phyloP scores from a whole-genome alignment of 2,113 vertebrate genomes.

The Cromileptes altivelis region DNA sequence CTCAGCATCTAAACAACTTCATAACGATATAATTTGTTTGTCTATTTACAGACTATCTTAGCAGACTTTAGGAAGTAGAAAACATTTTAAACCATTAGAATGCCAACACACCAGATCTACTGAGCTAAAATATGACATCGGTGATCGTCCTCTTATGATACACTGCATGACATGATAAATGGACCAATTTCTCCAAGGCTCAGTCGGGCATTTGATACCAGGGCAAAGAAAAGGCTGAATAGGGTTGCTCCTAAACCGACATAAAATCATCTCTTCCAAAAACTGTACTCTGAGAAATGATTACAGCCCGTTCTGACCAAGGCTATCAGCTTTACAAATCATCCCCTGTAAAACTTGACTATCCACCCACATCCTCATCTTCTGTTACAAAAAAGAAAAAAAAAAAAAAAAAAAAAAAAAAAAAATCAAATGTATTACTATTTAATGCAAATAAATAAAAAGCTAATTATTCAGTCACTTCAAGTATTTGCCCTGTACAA shows the following conservation, averaged over 20 bases:
- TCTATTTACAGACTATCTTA: background rate
- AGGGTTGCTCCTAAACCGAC: background rate
- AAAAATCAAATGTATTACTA: too few relatives aligned
- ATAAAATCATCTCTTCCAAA: slow-evolving; percentile 23
- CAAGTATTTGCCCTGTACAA: too few relatives aligned
- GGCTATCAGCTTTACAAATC: background rate
- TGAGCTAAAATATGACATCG: background rate
- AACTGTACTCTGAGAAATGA: background rate
- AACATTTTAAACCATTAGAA: background rate
- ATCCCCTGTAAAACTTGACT: background rate
- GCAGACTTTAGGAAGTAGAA: background rate
- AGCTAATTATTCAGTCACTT: too few relatives aligned
- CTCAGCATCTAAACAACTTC: background rate
- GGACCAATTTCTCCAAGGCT: background rate
- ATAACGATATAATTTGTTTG: background rate
- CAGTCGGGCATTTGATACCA: background rate
- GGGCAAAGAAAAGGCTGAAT: background rate
- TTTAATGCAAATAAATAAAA: too few relatives aligned
- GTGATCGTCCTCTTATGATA: background rate
- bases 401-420: too few relatives aligned
- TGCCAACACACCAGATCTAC: background rate
- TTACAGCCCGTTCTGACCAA: background rate
- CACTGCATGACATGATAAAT: background rate
- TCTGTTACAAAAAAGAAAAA: background rate
- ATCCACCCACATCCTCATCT: background rate